phyloP scores from a whole-genome alignment of 35 echinoderm and acorn worm genomes.

The Apostichopus parvimensis region DNA sequence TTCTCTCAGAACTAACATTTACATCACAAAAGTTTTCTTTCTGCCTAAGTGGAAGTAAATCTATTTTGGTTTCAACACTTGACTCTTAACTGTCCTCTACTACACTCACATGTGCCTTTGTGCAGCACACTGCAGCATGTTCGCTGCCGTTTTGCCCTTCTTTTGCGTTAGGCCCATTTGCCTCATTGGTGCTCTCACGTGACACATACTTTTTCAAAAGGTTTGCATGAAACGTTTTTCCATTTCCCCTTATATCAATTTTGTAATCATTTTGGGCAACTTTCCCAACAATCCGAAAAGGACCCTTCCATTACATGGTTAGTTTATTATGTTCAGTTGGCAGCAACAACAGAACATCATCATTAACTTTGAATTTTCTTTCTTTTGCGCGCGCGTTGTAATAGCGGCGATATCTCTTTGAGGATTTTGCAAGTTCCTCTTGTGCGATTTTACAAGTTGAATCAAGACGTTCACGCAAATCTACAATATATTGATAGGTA shows the following conservation, averaged over 20 bases:
- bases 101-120: constrained; percentile 37
- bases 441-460: too few relatives aligned
- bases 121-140: neutral
- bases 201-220: constrained; percentile 51
- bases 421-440: too few relatives aligned
- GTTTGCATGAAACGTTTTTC: constrained; percentile 59
- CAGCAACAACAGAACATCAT: too few relatives aligned
- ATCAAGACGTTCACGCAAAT: too few relatives aligned
- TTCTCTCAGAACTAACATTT: neutral
- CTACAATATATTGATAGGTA: too few relatives aligned
- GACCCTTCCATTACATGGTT: constrained; percentile 64
- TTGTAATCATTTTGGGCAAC: neutral
- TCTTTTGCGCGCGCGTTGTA: too few relatives aligned
- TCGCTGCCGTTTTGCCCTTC: neutral
- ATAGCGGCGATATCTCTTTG: too few relatives aligned
- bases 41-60: neutral
- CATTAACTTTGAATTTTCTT: too few relatives aligned
- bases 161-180: too few relatives aligned
- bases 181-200: neutral
- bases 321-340: too few relatives aligned
- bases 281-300: constrained; percentile 39
- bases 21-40: constrained; percentile 13
- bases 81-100: neutral
- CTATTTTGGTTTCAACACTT: constrained; percentile 5
- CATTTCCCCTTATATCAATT: constrained; percentile 36